Evolutionary conservation across 2,888 invertebrate genomes (phyloP), one percentile per base, ranked within the genome.

Genomic region (Ichneumoninae sp.): DNA sequence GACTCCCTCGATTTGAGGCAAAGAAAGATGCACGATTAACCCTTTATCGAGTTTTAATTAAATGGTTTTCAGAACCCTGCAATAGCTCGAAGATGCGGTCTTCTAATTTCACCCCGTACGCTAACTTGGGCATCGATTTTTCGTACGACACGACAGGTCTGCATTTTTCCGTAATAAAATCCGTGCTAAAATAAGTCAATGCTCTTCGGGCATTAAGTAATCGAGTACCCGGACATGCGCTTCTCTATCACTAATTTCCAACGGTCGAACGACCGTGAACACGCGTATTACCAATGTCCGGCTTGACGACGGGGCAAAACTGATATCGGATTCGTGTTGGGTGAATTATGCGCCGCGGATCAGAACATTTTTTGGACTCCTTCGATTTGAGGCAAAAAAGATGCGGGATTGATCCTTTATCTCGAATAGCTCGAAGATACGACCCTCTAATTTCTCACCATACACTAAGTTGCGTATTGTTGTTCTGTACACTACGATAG

Each of bases 171-270:
- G 33, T 33, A 33, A 33, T 33, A 33, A 33, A 33, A 33, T 33
- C 33, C 33, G 33, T 33, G 0, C 5, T 30, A 3, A 30, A 30
- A 3, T 4, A 30, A 30, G 22, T 22, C 47, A 57, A 57, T 57
- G 33, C 62, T n/a, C 62, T 69, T 54, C 26, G 13, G 57, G 60
- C 70, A 66, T 65, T 66, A 68, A 65, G 76, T 76, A 85, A 81
- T 81, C 74, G 81, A 70, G 50, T 60, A 68, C 82, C 40, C 66
- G 54, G 19, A 47, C 65, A 50, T 52, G 33, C 66, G 13, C 44
- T 62, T 76, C 70, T 82, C 74, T 66, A 82, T 85, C 76, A 85
- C 80, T 80, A 80, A 82, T 85, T 82, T 75, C 44, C 66, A 26
- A 50, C 69, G 33, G 40, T 16, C 4, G 16, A 16, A 47, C 44